These are phyloP conservation scores for Ichneumon xanthorius DNA, from an alignment of 2,888 invertebrate species.

Conservation along the genomic window DNA sequence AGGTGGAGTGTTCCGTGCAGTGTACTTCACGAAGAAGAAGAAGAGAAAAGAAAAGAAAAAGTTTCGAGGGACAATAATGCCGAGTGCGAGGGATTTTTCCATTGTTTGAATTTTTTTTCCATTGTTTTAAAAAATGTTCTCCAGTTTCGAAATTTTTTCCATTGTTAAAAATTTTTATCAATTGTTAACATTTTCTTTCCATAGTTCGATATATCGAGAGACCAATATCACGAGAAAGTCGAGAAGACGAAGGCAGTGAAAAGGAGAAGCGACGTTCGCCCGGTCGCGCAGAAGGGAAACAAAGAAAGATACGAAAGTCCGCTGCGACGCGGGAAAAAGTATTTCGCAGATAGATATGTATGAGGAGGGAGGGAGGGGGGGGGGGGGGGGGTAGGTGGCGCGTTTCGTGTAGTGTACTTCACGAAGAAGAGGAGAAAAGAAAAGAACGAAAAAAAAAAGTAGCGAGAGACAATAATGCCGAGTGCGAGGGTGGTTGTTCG, in stretches of 20 bases:
- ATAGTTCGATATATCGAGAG: neutral
- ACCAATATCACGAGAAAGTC: neutral
- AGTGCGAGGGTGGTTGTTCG: constrained; percentile 37
- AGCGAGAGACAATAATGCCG: constrained; percentile 38
- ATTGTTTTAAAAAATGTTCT: no score
- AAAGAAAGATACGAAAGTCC: constrained; percentile 20
- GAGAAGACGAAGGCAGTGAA: constrained; percentile 1
- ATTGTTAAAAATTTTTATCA: no score
- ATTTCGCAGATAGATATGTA: neutral
- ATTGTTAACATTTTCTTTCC: neutral
- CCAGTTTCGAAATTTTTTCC: neutral
- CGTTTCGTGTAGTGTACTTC: neutral
- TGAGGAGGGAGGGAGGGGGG: neutral
- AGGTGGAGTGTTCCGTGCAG: neutral
- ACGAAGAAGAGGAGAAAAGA: neutral
- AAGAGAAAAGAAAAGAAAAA: neutral
- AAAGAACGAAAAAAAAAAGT: neutral
- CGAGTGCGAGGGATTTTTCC: neutral
- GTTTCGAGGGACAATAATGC: neutral
- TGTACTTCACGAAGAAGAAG: neutral
- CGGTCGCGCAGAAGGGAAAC: neutral
- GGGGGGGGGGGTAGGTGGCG: neutral
- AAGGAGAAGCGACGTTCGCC: constrained; percentile 10
- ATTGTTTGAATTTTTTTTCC: no score
- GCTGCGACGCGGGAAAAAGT: constrained; percentile 21